phyloP scores from a whole-genome alignment of 1,140 invertebrate genomes.

The Bradynema listronoti region DNA sequence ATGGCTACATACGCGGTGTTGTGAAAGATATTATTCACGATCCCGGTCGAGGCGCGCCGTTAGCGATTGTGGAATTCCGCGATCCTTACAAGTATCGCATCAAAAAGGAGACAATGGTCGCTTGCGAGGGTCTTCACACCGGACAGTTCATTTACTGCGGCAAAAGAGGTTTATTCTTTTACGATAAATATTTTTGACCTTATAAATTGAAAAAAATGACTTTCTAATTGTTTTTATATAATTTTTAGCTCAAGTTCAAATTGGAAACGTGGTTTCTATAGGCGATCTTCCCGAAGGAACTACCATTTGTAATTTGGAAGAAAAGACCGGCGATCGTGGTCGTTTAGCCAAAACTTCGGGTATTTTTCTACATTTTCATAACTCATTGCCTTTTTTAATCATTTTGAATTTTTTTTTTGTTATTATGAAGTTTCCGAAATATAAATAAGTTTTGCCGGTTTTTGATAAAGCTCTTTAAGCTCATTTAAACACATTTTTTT shows the following conservation, averaged over 20 bases:
- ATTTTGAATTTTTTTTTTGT: not conserved
- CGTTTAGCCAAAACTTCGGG: conserved; percentile 90
- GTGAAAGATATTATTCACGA: conserved; percentile 92
- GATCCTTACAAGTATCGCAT: conserved; percentile 95
- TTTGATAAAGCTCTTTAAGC: too few species aligned
- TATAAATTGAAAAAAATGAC: conserved; percentile 6
- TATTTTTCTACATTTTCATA: not conserved
- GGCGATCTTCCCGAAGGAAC: conserved; percentile 98
- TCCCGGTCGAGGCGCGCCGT: conserved; percentile 92
- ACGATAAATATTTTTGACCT: conserved; percentile 5
- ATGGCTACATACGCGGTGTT: conserved; percentile 91
- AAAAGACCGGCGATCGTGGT: conserved; percentile 95
- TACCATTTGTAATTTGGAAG: conserved; percentile 96
- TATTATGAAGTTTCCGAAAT: too few species aligned
- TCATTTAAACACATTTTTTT: too few species aligned
- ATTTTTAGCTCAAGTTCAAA: conserved; percentile 69
- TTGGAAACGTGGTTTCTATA: conserved; percentile 95
- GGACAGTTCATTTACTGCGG: conserved; percentile 99
- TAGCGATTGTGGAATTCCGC: conserved; percentile 91
- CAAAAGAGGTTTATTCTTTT: conserved; percentile 71
- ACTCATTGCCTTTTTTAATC: not conserved
- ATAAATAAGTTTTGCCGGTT: too few species aligned
- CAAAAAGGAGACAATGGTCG: conserved; percentile 91
- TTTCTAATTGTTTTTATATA: not conserved
- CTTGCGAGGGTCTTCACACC: conserved; percentile 96